Percentiles rank a stretch among this genome's conserved stretches.
Evolutionary conservation across 2,888 invertebrate species (phyloP).

Genomic region (Parelbella ahira): DNA sequence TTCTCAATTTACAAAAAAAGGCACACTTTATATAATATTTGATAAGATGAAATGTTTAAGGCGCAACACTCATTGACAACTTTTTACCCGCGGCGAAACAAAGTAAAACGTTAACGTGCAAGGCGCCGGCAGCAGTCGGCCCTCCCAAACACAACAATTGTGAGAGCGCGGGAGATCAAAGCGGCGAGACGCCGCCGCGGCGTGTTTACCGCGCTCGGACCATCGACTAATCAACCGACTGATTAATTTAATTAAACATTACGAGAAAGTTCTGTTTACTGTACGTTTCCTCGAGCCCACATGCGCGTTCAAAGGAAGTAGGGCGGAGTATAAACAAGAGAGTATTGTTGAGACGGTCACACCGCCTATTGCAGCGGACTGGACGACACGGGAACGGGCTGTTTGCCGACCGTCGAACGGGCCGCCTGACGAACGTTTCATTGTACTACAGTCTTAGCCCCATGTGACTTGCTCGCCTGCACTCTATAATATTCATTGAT

Average conservation of each 20-base stretch:
- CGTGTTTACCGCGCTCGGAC: slow-evolving; percentile 74
- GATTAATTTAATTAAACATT: slow-evolving; percentile 81
- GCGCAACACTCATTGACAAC: slow-evolving; percentile 8
- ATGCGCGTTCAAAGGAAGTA: slow-evolving; percentile 77
- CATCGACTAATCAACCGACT: slow-evolving; percentile 79
- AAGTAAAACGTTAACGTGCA: slow-evolving; percentile 20
- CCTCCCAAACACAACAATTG: slow-evolving; percentile 52
- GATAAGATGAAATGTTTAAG: background rate
- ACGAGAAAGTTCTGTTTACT: slow-evolving; percentile 80
- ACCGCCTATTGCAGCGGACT: slow-evolving; percentile 24
- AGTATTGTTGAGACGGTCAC: slow-evolving; percentile 55
- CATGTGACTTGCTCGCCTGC: too few relatives aligned
- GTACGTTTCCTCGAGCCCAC: slow-evolving; percentile 78
- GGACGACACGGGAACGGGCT: slow-evolving; percentile 13
- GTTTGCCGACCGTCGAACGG: too few relatives aligned
- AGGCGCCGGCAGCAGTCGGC: slow-evolving; percentile 25
- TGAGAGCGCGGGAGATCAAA: slow-evolving; percentile 69
- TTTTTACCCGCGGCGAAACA: slow-evolving; percentile 18
- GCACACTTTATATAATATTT: too few relatives aligned
- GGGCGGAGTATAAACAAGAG: slow-evolving; percentile 68
- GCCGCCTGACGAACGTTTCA: background rate
- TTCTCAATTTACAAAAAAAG: too few relatives aligned
- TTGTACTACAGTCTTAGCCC: too few relatives aligned
- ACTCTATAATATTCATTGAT: too few relatives aligned
- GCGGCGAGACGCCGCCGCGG: slow-evolving; percentile 51